Conservation (phyloP, 2,113 vertebrate genomes). For the Centropristis striata region DNA sequence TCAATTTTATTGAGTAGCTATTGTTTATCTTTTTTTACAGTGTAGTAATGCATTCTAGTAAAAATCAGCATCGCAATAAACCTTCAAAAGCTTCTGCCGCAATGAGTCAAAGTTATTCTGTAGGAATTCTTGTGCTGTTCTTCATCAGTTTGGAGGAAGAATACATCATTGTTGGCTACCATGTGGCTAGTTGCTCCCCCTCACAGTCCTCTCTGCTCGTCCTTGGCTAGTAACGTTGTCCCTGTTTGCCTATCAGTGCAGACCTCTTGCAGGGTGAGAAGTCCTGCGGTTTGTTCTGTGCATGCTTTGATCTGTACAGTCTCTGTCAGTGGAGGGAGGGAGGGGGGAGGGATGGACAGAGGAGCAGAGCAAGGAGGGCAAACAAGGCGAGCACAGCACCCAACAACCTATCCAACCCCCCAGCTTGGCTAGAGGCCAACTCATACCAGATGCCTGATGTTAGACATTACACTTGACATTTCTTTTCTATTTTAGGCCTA, state of each 20-base stretch:
- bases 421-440: conserved; percentile 39
- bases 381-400: conserved; percentile 41
- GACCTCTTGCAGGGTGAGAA: conserved; percentile 59
- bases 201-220: conserved; percentile 20
- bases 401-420: conserved; percentile 23
- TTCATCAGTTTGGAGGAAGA: too few species aligned
- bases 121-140: not conserved
- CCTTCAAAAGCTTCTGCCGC: not conserved
- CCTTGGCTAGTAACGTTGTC: conserved; percentile 22
- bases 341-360: conserved; percentile 11
- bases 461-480: conserved; percentile 13
- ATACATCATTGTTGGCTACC: not conserved
- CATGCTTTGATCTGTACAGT: conserved; percentile 62
- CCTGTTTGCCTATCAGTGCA: conserved; percentile 32
- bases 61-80: not conserved
- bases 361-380: conserved; percentile 33
- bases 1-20: too few species aligned
- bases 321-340: conserved; percentile 51
- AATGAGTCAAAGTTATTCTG: conserved; percentile 4
- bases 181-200: conserved; percentile 15
- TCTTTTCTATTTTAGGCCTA: not conserved
- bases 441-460: conserved; percentile 38
- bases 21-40: too few species aligned
- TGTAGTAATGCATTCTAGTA: conserved; percentile 1
- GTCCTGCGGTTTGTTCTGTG: conserved; percentile 63